Percentiles rank a stretch among this genome's conserved stretches.
phyloP scores from a whole-genome alignment of 92 coral and sea anemone genomes.

The Pocillopora grandis region DNA sequence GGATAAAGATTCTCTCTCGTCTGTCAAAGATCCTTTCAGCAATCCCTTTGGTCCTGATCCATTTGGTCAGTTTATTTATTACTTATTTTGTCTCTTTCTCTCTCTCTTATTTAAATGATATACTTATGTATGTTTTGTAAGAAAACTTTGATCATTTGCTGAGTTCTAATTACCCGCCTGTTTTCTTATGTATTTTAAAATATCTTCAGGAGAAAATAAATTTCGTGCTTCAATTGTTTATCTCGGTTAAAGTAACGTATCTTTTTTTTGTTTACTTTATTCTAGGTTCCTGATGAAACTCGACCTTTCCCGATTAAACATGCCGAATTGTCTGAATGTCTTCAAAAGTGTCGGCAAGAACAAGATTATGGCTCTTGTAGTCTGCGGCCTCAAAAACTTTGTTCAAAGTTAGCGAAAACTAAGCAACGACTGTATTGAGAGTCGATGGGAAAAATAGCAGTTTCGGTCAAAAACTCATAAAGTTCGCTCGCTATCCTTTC shows the following conservation, averaged over 20 bases:
- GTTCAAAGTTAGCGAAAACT: neutral
- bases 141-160: neutral
- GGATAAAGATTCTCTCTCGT: slow-evolving; percentile 44
- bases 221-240: neutral
- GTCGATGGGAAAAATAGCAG: neutral
- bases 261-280: neutral
- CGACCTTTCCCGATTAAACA: neutral
- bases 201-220: neutral
- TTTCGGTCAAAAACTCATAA: neutral
- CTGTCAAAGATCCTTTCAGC: slow-evolving; percentile 76
- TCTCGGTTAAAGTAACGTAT: neutral
- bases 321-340: neutral
- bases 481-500: no score
- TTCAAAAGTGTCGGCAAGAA: neutral
- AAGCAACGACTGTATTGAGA: neutral
- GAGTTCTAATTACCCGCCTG: neutral
- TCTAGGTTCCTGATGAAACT: slow-evolving; percentile 30
- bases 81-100: neutral
- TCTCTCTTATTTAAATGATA: neutral
- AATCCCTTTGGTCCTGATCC: slow-evolving; percentile 80
- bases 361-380: slow-evolving; percentile 9
- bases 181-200: neutral
- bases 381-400: slow-evolving; percentile 1
- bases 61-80: slow-evolving; percentile 57
- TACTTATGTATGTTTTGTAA: neutral